Percentiles rank a stretch among this genome's conserved stretches.
Conservation (phyloP, 2,888 invertebrate species). For the Ennomos fuscantarius region DNA sequence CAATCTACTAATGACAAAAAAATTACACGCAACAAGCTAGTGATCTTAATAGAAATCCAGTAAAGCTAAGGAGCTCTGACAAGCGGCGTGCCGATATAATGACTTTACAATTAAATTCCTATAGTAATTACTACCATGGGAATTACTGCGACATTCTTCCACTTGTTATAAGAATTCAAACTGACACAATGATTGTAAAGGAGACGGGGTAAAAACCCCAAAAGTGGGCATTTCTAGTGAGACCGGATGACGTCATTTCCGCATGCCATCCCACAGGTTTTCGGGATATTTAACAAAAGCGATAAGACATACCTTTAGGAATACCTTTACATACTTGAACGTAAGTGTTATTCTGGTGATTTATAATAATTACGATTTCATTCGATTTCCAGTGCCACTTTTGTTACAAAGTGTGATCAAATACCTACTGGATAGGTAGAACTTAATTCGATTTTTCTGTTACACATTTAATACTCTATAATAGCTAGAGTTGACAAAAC, state of each 20-base stretch:
- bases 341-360: background rate
- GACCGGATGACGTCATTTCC: conserved; percentile 25
- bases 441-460: too few species aligned
- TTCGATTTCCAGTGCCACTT: background rate
- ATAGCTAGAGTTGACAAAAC: background rate
- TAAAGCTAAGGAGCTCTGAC: too few species aligned
- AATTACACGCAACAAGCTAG: too few species aligned
- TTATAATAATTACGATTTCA: background rate
- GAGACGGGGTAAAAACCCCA: background rate
- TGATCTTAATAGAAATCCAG: too few species aligned
- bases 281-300: conserved; percentile 17
- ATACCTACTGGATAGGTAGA: too few species aligned
- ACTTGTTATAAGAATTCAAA: background rate
- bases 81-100: background rate
- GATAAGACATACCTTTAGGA: conserved; percentile 1
- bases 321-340: conserved; percentile 2
- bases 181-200: background rate
- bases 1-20: too few species aligned
- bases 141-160: background rate
- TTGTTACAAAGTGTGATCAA: background rate
- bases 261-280: conserved; percentile 30
- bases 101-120: conserved; percentile 6
- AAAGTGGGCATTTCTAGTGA: background rate
- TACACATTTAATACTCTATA: background rate
- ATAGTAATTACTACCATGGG: background rate